Base-by-base conservation (phyloP, 2,113 vertebrate genomes). In the Pterocles orientalis region DNA sequence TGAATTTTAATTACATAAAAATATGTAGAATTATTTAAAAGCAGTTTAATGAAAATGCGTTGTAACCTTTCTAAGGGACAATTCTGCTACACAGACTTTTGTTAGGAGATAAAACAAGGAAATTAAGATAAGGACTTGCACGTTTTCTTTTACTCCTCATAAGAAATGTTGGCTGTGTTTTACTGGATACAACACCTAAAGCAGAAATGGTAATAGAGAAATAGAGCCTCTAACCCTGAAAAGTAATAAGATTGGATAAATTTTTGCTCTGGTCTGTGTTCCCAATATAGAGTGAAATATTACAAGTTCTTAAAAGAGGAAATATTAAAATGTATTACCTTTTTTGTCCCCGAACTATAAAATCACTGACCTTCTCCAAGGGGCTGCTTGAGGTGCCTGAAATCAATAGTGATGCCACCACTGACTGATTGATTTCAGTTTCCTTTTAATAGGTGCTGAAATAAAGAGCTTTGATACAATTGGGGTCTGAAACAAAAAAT, bases 1-100 rank as follows among this genome's bases (percentile, higher is more conserved):
- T 71, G 95, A 70, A 92, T 73, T 88, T 57, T 91, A 62, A 78
- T 93, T 72, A n/a, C 76, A 78, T 62, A 31, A 77, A 94, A 88
- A 85, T 62, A 50, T 48, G 20, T 39, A 39, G 60, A 83, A 68
- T 81, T 70, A 53, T 54, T 79, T 80, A 84, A 92, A 94, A 82
- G 36, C 51, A 58, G 50, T 47, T 86, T 68, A 88, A 29, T 93
- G 64, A 95, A 53, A 85, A 79, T 79, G 26, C 66, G 29, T 71
- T 93, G 71, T 29, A 88, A 71, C n/a, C 54, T 64, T 83, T 93
- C 57, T 92, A 31, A 89, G 26, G 60, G 41, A 47, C 72, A 18
- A 70, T 80, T 92, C 69, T 86, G 48, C 48, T 54, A 15, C 8
- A 12, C 10, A 43, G 50, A 61, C 29, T 70, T 92, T 8, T 68